Conservation (phyloP, 2,797 vertebrate species). For the Schizothorax lantsangensis region DNA sequence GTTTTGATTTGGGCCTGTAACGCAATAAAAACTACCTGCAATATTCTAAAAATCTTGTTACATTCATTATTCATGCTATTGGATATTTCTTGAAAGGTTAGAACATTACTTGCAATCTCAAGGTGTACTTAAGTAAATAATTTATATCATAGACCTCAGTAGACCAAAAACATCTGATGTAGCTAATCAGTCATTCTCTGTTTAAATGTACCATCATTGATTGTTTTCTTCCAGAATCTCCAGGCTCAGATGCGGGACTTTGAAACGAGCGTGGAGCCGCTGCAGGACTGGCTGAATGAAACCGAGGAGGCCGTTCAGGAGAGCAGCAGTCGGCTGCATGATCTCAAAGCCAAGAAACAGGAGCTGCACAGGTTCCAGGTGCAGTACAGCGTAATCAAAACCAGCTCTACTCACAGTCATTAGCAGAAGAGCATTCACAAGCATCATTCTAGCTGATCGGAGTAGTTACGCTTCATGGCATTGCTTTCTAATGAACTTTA, state of each 20-base stretch:
- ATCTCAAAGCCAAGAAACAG: constrained; percentile 90
- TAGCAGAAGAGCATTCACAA: constrained; percentile 3
- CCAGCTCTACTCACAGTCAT: neutral
- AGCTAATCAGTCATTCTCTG: neutral
- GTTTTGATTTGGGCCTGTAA: neutral
- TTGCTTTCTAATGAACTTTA: neutral
- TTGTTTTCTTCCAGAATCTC: constrained; percentile 79
- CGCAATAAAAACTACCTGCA: neutral
- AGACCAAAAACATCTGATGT: neutral
- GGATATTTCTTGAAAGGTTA: neutral
- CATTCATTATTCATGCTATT: constrained; percentile 5
- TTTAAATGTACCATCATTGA: neutral
- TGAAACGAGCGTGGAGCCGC: constrained; percentile 90
- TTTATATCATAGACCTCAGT: neutral
- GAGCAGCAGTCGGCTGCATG: constrained; percentile 88
- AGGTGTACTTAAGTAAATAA: neutral
- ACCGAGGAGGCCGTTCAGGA: constrained; percentile 87
- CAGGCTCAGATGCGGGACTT: constrained; percentile 96
- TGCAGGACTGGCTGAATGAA: constrained; percentile 90
- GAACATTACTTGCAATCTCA: neutral
- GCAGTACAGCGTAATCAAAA: constrained; percentile 32
- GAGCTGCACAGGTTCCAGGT: constrained; percentile 96
- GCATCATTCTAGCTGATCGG: neutral
- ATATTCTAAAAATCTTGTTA: neutral
- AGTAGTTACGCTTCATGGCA: neutral